Conservation (phyloP, 2,797 vertebrate species). For the Anguilla anguilla region DNA sequence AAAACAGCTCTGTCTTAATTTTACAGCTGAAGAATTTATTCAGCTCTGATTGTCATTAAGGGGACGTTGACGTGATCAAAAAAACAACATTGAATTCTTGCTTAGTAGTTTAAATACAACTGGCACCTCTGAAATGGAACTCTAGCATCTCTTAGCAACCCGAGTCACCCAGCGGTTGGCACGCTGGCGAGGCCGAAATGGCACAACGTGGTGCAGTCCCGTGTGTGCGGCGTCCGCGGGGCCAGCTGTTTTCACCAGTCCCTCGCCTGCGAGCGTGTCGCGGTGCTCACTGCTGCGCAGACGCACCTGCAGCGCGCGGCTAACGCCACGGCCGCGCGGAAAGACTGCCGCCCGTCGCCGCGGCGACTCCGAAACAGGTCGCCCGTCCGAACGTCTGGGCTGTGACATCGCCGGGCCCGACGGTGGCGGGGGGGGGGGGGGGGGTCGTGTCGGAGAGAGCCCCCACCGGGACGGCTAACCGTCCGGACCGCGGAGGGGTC, state of each 20-base stretch:
- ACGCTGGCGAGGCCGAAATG: background rate
- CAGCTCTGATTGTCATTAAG: background rate
- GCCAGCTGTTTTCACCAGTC: background rate
- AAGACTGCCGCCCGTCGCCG: background rate
- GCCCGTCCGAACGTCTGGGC: background rate
- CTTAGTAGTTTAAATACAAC: background rate
- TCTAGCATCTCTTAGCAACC: background rate
- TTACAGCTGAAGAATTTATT: background rate
- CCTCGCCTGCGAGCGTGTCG: background rate
- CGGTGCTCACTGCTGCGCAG: background rate
- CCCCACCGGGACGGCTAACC: background rate
- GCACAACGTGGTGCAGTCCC: too few species aligned
- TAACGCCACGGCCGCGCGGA: background rate
- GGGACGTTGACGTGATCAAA: background rate
- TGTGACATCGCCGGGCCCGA: conserved; percentile 21
- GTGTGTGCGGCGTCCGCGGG: too few species aligned
- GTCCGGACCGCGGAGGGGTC: background rate
- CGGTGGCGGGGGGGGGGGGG: too few species aligned
- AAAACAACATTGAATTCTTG: background rate
- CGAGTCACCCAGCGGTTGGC: background rate
- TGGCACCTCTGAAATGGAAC: background rate
- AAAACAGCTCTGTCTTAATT: background rate
- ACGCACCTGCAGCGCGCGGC: conserved; percentile 11
- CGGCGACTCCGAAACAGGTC: background rate
- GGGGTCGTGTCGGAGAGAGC: background rate